Conservation (phyloP, 2,113 vertebrate species). For the Oreochromis tanganicae region DNA sequence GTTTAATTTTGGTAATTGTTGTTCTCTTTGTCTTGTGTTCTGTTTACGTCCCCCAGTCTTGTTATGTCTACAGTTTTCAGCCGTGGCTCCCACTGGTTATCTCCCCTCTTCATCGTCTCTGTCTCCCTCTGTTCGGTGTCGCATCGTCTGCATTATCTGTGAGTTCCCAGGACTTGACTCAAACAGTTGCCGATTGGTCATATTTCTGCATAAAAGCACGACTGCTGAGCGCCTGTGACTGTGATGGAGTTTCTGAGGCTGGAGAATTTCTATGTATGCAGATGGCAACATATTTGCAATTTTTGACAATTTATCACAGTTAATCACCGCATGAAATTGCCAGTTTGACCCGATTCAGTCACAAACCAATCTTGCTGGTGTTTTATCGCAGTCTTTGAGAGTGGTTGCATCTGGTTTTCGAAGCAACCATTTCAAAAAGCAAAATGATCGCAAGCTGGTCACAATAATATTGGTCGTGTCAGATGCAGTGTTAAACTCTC, state of each 20-base stretch:
- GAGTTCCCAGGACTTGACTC: not conserved
- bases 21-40: not conserved
- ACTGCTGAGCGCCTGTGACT: not conserved
- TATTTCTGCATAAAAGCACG: not conserved
- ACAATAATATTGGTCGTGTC: not conserved
- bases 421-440: not conserved
- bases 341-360: not conserved
- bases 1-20: not conserved
- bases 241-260: not conserved
- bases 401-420: not conserved
- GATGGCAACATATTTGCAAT: not conserved
- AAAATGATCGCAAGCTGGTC: not conserved
- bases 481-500: not conserved
- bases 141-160: not conserved
- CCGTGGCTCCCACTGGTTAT: not conserved
- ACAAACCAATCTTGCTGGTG: not conserved
- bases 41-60: not conserved
- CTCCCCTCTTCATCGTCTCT: not conserved
- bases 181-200: not conserved
- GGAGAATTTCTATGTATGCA: not conserved
- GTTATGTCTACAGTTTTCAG: not conserved
- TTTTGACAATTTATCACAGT: not conserved
- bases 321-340: rapidly evolving
- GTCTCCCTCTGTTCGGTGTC: rapidly evolving
- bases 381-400: not conserved